Evolutionary conservation across 2,888 invertebrate species (phyloP), one percentile per base, ranked within the genome.

Genomic region (Halictus ligatus): DNA sequence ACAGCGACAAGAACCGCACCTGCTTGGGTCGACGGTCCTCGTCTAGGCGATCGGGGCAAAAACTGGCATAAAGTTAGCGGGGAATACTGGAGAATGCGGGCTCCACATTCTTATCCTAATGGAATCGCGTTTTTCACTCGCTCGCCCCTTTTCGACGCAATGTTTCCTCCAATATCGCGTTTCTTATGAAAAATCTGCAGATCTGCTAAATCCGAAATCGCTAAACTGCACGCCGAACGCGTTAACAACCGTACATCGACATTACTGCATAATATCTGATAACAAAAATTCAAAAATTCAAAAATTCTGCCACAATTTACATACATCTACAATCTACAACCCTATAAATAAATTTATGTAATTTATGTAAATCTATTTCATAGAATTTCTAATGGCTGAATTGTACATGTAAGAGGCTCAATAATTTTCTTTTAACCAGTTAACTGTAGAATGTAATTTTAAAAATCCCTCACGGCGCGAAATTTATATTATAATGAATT

Each of bases 1-100:
- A 85, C 78, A 78, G 54, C 21, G 50, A 46, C 78, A 83, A 78
- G 78, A 83, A 84, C 48, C 64, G 21, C 69, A 58, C 46, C 75
- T 35, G 60, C 50, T 54, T 64, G 78, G 25, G 50, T n/a, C 40
- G 77, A 15, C 58, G 46, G 35, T 29, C 18, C 21, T 35, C 60
- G 35, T 67, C 76, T 43, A 35, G 6, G 21, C 60, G 78, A 72
- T 13, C 18, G 46, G 1, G 50, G 29, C 46, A 83, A 83, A 85
- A 79, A 75, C 54, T 18, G 1, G 84, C 50, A 78, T 78, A 78
- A 84, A 77, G 48, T 76, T 82, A 46, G 29, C 75, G 15, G 35
- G 46, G 54, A 76, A 81, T 64, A 21, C 46, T 18, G n/a, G 78
- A 64, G 43, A 73, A 48, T 83, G 64, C 69, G 1, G 54, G 13